Percentiles rank a stretch among this genome's conserved stretches.
Evolutionary conservation across 2,113 vertebrate species (phyloP).

Genomic region (Meleagris gallopavo): DNA sequence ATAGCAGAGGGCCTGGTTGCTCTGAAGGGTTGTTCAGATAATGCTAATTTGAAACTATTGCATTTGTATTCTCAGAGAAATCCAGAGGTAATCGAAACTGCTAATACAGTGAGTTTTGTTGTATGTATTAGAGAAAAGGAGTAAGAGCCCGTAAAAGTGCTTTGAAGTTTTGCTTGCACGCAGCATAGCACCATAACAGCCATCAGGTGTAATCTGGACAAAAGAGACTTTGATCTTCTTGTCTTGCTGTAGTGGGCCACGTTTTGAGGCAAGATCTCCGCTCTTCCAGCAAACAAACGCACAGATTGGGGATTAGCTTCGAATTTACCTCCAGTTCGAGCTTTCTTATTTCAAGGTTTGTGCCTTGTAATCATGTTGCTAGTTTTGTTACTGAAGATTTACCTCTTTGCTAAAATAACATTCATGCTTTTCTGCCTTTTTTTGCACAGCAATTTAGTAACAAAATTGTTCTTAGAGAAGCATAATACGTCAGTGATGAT

Average conservation of each 20-base stretch:
- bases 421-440: not conserved
- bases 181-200: not conserved
- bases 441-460: not conserved
- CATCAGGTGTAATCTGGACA: slow-evolving; percentile 34
- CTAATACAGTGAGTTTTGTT: slow-evolving; percentile 30
- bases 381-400: slow-evolving; percentile 1
- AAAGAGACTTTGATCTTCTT: slow-evolving; percentile 47
- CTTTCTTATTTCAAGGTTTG: not conserved
- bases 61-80: slow-evolving; percentile 32
- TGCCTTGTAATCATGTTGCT: not conserved
- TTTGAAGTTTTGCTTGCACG: slow-evolving; percentile 43
- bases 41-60: not conserved
- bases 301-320: slow-evolving; percentile 18
- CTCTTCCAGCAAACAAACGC: not conserved
- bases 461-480: not conserved
- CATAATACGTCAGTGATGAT: not conserved
- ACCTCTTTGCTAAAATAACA: not conserved
- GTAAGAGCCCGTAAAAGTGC: slow-evolving; percentile 2
- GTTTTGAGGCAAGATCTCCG: slow-evolving; percentile 29
- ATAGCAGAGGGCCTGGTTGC: not conserved
- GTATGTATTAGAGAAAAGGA: not conserved
- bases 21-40: slow-evolving; percentile 1
- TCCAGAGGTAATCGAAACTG: slow-evolving; percentile 20
- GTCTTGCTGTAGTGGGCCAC: not conserved
- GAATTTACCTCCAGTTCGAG: not conserved